Evolutionary conservation across 2,797 vertebrate species (phyloP), one percentile per base, ranked within the genome.

Genomic region (Acipenser ruthenus): DNA sequence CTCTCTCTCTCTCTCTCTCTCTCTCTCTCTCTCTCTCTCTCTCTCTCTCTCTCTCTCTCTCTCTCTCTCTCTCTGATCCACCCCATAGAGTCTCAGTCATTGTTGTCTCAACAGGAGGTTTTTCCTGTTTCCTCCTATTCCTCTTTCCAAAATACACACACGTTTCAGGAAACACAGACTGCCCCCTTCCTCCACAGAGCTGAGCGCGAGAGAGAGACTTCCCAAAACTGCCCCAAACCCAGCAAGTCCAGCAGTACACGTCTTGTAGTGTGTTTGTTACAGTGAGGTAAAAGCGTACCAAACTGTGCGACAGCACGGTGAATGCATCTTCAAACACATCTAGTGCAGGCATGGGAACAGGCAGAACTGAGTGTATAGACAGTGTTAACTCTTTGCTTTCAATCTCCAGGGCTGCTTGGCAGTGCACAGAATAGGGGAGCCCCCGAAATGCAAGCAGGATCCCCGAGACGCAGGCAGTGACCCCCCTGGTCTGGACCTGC

Each of bases 121-220:
- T 74, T 87, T 89, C 82, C 77, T 77, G 82, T 82, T 89, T 86
- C 86, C 87, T 81, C 77, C 79, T 80, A 18, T 89, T 87, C 88
- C 87, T 84, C 69, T 71, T 63, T 75, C 74, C 75, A 79, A 75
- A 87, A 90, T 88, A 92, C 15, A 18, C 15, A 18, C 78, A 74
- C 60, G 23, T 37, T 37, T 55, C 9, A 55, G 52, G 52, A 55
- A 55, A 55, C 52, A 55, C 52, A n/a, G 9, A n/a, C 4, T 55
- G 2, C 52, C 52, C 52, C 52, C n/a, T 55, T 6, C 9, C n/a
- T 55, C 3, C 9, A 55, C 9, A 9, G 15, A 18, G 15, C 15
- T 18, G 15, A 18, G 15, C 1, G 15, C 1, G 15, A 3, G 6
- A n/a, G n/a, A 55, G 23, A 37, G 23, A 37, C 23, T 37, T 37